Evolutionary conservation across 2,113 vertebrate species (phyloP).

Genomic region (Mola mola): DNA sequence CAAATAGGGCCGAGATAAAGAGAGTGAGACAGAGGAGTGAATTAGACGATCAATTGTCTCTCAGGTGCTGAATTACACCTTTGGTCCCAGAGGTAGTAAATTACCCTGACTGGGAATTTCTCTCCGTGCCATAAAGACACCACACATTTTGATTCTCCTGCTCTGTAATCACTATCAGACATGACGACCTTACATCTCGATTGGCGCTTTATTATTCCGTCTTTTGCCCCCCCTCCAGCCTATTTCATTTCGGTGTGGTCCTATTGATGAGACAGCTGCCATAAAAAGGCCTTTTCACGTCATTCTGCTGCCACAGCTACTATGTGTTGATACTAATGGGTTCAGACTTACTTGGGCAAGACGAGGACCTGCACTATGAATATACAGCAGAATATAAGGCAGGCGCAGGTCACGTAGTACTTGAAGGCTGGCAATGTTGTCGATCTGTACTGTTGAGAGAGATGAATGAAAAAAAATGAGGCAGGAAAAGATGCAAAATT

Average conservation of each 20-base stretch:
- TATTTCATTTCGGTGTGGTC: constrained; percentile 30
- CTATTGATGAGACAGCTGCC: constrained; percentile 61
- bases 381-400: constrained; percentile 96
- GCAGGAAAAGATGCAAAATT: neutral
- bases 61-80: constrained; percentile 58
- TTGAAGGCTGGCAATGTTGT: constrained; percentile 95
- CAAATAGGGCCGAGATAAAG: constrained; percentile 17
- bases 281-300: constrained; percentile 56
- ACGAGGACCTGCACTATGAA: constrained; percentile 95
- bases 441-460: constrained; percentile 88
- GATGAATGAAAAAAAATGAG: neutral
- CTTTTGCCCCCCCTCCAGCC: constrained; percentile 38
- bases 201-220: constrained; percentile 52
- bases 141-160: constrained; percentile 60
- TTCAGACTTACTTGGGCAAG: constrained; percentile 91
- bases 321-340: constrained; percentile 7
- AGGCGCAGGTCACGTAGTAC: constrained; percentile 96
- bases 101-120: constrained; percentile 53
- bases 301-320: constrained; percentile 46
- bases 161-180: constrained; percentile 66
- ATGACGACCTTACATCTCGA: constrained; percentile 48
- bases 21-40: constrained; percentile 15
- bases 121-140: constrained; percentile 39
- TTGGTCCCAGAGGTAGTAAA: constrained; percentile 61
- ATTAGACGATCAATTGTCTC: constrained; percentile 62